Evolutionary conservation across 2,888 invertebrate genomes (phyloP).

Genomic region (Vannuccia rotundouncinata): DNA sequence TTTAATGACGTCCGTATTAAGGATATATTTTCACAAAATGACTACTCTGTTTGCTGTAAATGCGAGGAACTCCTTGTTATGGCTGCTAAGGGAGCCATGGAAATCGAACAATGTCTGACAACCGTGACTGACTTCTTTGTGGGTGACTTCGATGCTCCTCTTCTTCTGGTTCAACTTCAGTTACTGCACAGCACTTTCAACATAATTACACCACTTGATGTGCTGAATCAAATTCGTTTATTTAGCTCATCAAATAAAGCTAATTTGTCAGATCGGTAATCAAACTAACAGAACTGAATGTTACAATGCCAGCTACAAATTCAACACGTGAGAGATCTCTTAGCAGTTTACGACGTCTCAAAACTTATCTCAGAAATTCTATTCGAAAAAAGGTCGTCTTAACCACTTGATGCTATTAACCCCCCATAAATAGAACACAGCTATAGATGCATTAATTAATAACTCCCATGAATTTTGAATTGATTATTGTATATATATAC

Average conservation of each 20-base stretch:
- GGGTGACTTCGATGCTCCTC: background rate
- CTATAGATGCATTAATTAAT: too few species aligned
- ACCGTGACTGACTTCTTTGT: slow-evolving; percentile 6
- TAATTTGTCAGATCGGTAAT: too few species aligned
- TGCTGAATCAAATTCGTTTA: background rate
- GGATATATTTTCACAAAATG: slow-evolving; percentile 8
- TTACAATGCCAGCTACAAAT: slow-evolving; percentile 16
- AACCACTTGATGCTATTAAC: slow-evolving; percentile 23
- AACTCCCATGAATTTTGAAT: too few species aligned
- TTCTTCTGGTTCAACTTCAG: slow-evolving; percentile 18
- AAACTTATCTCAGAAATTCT: slow-evolving; percentile 18
- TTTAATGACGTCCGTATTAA: slow-evolving; percentile 14
- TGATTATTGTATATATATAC: too few species aligned
- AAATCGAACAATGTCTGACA: slow-evolving; percentile 20
- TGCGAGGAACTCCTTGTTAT: background rate
- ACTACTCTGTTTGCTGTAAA: slow-evolving; percentile 17
- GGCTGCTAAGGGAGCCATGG: background rate
- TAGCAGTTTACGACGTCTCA: background rate
- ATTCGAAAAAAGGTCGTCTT: background rate
- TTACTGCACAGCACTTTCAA: slow-evolving; percentile 10
- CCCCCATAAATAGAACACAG: background rate
- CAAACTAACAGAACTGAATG: background rate
- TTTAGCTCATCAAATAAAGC: background rate
- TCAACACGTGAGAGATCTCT: slow-evolving; percentile 1
- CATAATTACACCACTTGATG: slow-evolving; percentile 1